These are phyloP conservation scores for Ectemnius cavifrons DNA, from an alignment of 2,888 invertebrate genomes.

Conservation along the genomic window DNA sequence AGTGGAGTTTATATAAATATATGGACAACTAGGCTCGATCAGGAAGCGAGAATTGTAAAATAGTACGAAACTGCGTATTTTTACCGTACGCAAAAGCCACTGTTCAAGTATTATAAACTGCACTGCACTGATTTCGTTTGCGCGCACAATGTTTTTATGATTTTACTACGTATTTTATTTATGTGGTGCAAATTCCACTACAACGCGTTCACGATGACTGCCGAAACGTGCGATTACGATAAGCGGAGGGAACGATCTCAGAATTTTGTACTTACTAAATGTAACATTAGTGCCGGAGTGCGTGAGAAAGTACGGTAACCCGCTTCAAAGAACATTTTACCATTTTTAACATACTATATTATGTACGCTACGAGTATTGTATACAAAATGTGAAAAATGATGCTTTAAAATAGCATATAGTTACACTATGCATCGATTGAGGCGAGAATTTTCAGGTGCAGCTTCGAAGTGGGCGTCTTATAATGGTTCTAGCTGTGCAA, in stretches of 20 bases:
- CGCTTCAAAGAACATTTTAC: neutral
- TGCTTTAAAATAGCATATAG: no score
- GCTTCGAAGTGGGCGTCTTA: no score
- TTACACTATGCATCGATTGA: no score
- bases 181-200: neutral
- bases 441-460: no score
- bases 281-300: neutral
- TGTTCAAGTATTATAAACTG: neutral
- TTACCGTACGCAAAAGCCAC: neutral
- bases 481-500: no score
- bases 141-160: neutral
- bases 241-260: conserved; percentile 7
- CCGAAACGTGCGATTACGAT: neutral
- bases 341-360: no score
- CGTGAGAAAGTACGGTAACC: neutral
- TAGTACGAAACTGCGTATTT: neutral
- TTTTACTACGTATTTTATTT: neutral
- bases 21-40: neutral
- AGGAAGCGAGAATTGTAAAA: neutral
- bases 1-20: neutral
- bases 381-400: no score
- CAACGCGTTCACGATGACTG: neutral
- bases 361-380: no score
- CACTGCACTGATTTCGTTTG: neutral
- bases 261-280: conserved; percentile 5